Conservation (phyloP, 2,888 invertebrate species). For the Synanthedon tipuliformis region DNA sequence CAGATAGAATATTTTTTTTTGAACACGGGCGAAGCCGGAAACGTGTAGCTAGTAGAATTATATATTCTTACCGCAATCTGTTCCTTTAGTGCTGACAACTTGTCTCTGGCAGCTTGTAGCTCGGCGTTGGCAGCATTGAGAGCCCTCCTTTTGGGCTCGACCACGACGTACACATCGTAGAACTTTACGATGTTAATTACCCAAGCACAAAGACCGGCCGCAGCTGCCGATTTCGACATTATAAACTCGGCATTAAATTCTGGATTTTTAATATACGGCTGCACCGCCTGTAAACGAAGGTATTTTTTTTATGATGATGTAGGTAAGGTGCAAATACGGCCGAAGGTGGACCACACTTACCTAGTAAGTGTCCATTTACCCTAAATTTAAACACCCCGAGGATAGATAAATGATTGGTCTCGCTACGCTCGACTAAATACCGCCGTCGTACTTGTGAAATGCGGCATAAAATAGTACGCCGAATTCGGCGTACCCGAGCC, state of each 20-base stretch:
- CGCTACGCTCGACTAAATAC: too few species aligned
- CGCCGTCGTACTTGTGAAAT: too few species aligned
- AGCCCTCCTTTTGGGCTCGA: slow-evolving; percentile 91
- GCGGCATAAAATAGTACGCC: too few species aligned
- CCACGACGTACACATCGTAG: slow-evolving; percentile 90
- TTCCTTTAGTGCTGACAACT: slow-evolving; percentile 73
- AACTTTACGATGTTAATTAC: slow-evolving; percentile 92
- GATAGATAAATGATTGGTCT: too few species aligned
- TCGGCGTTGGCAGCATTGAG: slow-evolving; percentile 88
- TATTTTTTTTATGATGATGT: background rate
- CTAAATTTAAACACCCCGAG: too few species aligned
- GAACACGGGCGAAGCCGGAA: too few species aligned
- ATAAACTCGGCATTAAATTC: slow-evolving; percentile 90
- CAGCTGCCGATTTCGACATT: slow-evolving; percentile 87
- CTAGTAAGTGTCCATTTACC: too few species aligned
- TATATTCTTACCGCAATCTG: background rate
- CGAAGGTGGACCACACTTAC: too few species aligned
- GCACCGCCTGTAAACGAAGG: slow-evolving; percentile 41
- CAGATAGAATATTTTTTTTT: too few species aligned
- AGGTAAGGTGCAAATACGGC: too few species aligned
- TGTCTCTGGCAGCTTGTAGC: slow-evolving; percentile 83
- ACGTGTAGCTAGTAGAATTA: background rate
- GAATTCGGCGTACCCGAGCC: too few species aligned
- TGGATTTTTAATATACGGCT: slow-evolving; percentile 73
- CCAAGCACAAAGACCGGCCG: slow-evolving; percentile 94